These are phyloP conservation scores for Colinus virginianus DNA, from an alignment of 2,113 vertebrate species.

Conservation along the genomic window DNA sequence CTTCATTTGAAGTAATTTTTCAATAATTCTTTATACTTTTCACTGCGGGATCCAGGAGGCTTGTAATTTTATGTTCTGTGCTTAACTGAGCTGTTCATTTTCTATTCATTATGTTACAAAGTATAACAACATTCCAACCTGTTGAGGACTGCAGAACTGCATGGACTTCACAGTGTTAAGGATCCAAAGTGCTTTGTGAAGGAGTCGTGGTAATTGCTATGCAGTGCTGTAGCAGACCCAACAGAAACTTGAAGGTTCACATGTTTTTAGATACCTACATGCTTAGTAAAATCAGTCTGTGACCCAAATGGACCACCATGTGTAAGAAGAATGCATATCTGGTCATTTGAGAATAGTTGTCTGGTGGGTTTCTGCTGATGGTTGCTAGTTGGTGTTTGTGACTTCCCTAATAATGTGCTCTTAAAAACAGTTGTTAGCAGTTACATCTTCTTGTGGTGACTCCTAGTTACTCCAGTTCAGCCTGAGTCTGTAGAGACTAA, in stretches of 20 bases:
- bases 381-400: neutral
- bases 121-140: neutral
- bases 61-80: neutral
- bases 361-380: neutral
- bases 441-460: neutral
- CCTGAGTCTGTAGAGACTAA: neutral
- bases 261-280: neutral
- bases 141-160: neutral
- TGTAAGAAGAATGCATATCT: neutral
- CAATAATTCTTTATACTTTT: neutral
- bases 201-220: fast-evolving
- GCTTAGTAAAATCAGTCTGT: neutral
- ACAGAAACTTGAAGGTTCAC: neutral
- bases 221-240: neutral
- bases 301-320: neutral
- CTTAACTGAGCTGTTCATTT: neutral
- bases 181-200: neutral
- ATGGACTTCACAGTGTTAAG: neutral
- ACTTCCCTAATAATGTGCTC: neutral
- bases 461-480: neutral
- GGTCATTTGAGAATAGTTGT: neutral
- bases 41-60: neutral
- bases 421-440: neutral
- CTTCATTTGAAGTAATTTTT: neutral
- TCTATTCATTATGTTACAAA: neutral